Conservation (phyloP, 2,113 vertebrate genomes). For the Callionymus lyra region DNA sequence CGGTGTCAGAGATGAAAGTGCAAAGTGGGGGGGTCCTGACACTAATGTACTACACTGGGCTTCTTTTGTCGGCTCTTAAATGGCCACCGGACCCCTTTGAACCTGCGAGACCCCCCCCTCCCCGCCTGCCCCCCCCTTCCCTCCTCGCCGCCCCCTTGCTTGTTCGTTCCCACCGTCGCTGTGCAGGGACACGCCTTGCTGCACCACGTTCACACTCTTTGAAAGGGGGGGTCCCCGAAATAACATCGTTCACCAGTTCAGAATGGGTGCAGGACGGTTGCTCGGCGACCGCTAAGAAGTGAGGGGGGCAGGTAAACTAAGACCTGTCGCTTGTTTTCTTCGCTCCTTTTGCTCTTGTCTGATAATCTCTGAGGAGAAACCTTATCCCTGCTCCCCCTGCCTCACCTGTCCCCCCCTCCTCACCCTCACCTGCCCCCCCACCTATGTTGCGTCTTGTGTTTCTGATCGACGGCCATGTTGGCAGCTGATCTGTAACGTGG, state of each 20-base stretch:
- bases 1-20: slow-evolving; percentile 76
- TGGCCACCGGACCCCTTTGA: slow-evolving; percentile 68
- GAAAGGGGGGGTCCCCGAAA: slow-evolving; percentile 23
- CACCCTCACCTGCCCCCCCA: slow-evolving; percentile 24
- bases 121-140: slow-evolving; percentile 42
- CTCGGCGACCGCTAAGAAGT: slow-evolving; percentile 1
- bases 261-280: slow-evolving; percentile 1
- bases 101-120: slow-evolving; percentile 55
- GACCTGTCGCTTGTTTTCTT: slow-evolving; percentile 57
- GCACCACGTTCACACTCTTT: slow-evolving; percentile 36
- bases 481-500: background rate
- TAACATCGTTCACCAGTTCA: slow-evolving; percentile 17
- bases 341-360: slow-evolving; percentile 51
- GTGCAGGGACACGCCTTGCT: slow-evolving; percentile 41
- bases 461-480: slow-evolving; percentile 11
- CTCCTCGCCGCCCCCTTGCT: slow-evolving; percentile 51
- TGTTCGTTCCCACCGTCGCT: slow-evolving; percentile 53
- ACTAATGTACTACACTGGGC: slow-evolving; percentile 71
- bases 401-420: background rate
- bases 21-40: slow-evolving; percentile 66
- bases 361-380: slow-evolving; percentile 62
- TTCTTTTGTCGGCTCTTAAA: slow-evolving; percentile 71
- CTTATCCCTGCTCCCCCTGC: slow-evolving; percentile 41
- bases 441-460: slow-evolving; percentile 43
- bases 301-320: slow-evolving; percentile 46